phyloP scores from a whole-genome alignment of 2,113 vertebrate genomes.

The Xenopus tropicalis region UCB_Xtro_10.0 CM004446.2:53530001-53530500 shows the following conservation, averaged over 20 bases:
- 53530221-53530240: constrained; percentile 53
- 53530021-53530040: constrained; percentile 48
- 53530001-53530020: constrained; percentile 43
- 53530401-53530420: constrained; percentile 55
- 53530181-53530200: constrained; percentile 57
- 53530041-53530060: constrained; percentile 53
- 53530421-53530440: constrained; percentile 55
- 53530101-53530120: constrained; percentile 51
- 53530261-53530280: constrained; percentile 58
- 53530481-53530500: constrained; percentile 50
- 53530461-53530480: constrained; percentile 51
- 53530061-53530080: constrained; percentile 52
- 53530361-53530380: constrained; percentile 67
- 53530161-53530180: constrained; percentile 53
- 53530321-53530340: constrained; percentile 67
- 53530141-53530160: constrained; percentile 51
- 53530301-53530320: constrained; percentile 65
- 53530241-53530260: constrained; percentile 58
- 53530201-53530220: constrained; percentile 58
- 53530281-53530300: constrained; percentile 63
- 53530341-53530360: constrained; percentile 71
- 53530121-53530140: constrained; percentile 47
- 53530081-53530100: constrained; percentile 57
- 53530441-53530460: constrained; percentile 50
- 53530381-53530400: constrained; percentile 57